Percentiles rank a stretch among this genome's conserved stretches.
These are phyloP conservation scores for Picus viridis DNA, from an alignment of 2,797 vertebrate genomes.

Conservation along the genomic window DNA sequence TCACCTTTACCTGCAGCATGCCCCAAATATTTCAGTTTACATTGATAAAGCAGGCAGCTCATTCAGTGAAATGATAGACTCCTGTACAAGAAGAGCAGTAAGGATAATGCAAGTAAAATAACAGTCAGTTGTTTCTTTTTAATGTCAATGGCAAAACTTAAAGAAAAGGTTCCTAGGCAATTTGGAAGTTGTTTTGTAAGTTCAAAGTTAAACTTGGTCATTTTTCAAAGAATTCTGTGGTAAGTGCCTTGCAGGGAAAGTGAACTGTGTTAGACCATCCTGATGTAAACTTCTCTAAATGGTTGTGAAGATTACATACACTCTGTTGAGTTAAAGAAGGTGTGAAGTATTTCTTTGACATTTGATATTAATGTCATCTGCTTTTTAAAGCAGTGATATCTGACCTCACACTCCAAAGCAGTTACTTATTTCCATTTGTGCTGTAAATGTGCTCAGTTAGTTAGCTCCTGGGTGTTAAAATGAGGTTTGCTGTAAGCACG, in stretches of 20 bases:
- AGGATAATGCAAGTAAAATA: conserved; percentile 4
- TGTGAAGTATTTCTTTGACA: not conserved
- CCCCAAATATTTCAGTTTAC: conserved; percentile 79
- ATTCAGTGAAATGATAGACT: conserved; percentile 33
- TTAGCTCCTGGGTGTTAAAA: not conserved
- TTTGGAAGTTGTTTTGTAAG: not conserved
- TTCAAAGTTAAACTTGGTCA: not conserved
- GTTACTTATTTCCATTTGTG: not conserved
- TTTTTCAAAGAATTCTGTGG: not conserved
- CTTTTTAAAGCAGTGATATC: not conserved
- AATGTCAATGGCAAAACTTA: not conserved
- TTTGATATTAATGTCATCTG: not conserved
- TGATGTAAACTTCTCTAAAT: not conserved
- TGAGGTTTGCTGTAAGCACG: not conserved
- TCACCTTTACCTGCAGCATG: conserved; percentile 79
- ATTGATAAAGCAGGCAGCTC: conserved; percentile 64
- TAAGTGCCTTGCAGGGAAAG: not conserved
- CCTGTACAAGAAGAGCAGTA: not conserved
- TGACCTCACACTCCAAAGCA: not conserved
- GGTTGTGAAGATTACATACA: not conserved
- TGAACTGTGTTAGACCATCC: not conserved
- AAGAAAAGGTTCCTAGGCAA: not conserved
- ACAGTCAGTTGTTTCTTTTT: not conserved
- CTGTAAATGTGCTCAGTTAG: not conserved
- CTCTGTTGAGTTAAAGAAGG: not conserved